phyloP scores from a whole-genome alignment of 1,140 invertebrate genomes.

The Drosophila parabipectinata region DNA sequence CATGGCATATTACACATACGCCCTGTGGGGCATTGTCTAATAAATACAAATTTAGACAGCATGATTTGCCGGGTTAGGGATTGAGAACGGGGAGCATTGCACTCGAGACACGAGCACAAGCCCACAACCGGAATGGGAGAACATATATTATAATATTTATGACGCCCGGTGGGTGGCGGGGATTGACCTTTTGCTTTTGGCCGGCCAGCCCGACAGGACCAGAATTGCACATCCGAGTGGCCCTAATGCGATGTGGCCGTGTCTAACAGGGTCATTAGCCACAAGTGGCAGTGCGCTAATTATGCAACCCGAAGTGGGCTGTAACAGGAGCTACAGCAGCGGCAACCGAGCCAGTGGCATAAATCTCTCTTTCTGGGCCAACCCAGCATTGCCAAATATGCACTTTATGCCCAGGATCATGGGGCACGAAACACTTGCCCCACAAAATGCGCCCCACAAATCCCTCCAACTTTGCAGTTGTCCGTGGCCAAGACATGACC shows the following conservation, averaged over 20 bases:
- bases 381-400: constrained; percentile 76
- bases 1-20: constrained; percentile 77
- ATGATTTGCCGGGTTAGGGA: constrained; percentile 51
- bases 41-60: constrained; percentile 80
- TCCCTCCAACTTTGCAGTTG: constrained; percentile 21
- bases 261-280: constrained; percentile 81
- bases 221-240: constrained; percentile 15
- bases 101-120: constrained; percentile 13
- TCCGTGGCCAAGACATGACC: constrained; percentile 40
- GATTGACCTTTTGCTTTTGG: constrained; percentile 39
- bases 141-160: constrained; percentile 61
- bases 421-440: constrained; percentile 29
- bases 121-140: background rate
- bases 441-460: constrained; percentile 66
- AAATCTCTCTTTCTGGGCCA: constrained; percentile 59
- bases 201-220: background rate
- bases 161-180: constrained; percentile 46
- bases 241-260: constrained; percentile 49
- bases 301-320: constrained; percentile 50
- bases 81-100: constrained; percentile 44
- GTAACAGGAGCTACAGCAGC: constrained; percentile 4
- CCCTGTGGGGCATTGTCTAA: constrained; percentile 74
- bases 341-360: constrained; percentile 37
- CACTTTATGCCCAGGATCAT: constrained; percentile 55
- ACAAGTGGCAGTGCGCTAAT: constrained; percentile 82